These are phyloP conservation scores for Elachura formosa DNA, from an alignment of 2,113 vertebrate species.

Conservation along the genomic window DNA sequence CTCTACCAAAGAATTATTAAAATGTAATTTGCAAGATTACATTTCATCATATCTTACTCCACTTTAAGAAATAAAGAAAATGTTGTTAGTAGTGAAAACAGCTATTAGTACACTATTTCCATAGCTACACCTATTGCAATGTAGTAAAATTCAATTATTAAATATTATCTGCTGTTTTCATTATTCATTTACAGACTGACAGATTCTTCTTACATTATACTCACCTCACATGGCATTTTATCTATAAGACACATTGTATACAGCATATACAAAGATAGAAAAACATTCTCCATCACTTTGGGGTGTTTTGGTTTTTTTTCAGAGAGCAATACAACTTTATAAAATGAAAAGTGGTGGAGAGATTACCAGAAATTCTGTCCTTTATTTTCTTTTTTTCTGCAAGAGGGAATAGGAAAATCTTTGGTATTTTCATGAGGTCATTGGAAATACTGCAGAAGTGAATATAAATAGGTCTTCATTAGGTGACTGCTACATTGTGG, in stretches of 20 bases:
- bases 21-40: neutral
- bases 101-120: neutral
- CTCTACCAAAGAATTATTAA: neutral
- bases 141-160: neutral
- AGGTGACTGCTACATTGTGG: slow-evolving; percentile 6
- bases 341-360: neutral
- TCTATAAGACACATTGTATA: neutral
- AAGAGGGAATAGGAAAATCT: slow-evolving; percentile 6
- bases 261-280: neutral
- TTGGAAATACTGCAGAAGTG: neutral
- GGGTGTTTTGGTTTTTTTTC: neutral
- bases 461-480: slow-evolving; percentile 24
- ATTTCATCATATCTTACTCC: neutral
- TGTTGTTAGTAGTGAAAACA: neutral
- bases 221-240: neutral
- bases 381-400: neutral
- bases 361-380: slow-evolving; percentile 10
- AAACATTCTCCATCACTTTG: neutral
- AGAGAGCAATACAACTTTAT: neutral
- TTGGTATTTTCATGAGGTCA: neutral
- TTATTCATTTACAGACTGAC: neutral
- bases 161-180: neutral
- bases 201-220: neutral
- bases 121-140: neutral
- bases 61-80: neutral